phyloP scores from a whole-genome alignment of 2,113 vertebrate species.

The Microcebus tavaratra region DNA sequence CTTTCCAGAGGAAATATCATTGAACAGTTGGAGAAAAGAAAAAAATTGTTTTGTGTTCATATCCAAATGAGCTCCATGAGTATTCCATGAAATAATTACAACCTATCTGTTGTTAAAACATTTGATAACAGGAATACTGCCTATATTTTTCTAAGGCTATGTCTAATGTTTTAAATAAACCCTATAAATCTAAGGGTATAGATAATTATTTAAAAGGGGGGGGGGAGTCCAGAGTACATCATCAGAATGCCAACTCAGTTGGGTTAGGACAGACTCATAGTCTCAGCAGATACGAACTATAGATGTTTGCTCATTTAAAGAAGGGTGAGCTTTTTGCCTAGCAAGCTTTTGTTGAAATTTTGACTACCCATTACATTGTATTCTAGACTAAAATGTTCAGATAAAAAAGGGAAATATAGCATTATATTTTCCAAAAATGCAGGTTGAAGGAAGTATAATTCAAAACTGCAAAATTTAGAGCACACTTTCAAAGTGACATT shows the following conservation, averaged over 20 bases:
- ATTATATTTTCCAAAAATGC: background rate
- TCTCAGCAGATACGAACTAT: background rate
- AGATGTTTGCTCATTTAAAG: constrained; percentile 21
- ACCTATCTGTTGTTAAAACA: background rate
- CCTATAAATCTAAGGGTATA: background rate
- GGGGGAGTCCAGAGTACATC: background rate
- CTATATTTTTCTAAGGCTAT: constrained; percentile 5
- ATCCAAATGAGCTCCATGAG: background rate
- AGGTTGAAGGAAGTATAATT: background rate
- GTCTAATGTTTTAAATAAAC: background rate
- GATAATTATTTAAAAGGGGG: background rate
- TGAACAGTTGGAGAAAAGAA: background rate
- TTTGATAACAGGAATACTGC: background rate
- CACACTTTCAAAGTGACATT: background rate
- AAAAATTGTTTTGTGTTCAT: background rate
- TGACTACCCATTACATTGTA: background rate
- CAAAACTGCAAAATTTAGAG: constrained; percentile 2
- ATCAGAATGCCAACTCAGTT: background rate
- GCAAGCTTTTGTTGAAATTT: constrained; percentile 28
- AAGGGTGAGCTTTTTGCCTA: background rate
- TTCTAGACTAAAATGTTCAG: constrained; percentile 14
- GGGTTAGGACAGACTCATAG: background rate
- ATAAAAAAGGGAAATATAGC: background rate
- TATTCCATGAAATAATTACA: background rate
- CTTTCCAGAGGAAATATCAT: background rate